Percentiles rank a stretch among this genome's conserved stretches.
These are phyloP conservation scores for Herpetotheres cachinnans DNA, from an alignment of 2,113 vertebrate species.

Conservation along the genomic window DNA sequence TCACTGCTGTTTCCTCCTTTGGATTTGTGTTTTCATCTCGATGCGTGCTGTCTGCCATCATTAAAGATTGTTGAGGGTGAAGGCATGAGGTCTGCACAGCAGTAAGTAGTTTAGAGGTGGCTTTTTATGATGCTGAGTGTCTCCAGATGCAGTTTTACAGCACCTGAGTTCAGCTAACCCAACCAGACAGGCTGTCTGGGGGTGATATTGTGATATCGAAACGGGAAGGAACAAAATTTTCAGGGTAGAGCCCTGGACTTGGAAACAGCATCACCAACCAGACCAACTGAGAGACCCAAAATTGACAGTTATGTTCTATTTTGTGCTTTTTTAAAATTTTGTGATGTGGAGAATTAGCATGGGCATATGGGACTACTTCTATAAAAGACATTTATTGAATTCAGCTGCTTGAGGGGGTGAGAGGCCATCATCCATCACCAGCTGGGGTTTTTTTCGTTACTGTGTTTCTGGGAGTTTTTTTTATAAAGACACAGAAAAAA, in stretches of 20 bases:
- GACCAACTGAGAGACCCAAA: rapidly evolving
- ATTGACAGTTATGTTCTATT: not conserved
- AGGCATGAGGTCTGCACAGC: not conserved
- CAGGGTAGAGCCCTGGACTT: not conserved
- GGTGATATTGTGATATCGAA: not conserved
- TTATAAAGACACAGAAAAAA: not conserved
- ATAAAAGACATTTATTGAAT: not conserved
- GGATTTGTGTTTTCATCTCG: not conserved
- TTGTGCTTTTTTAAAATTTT: not conserved
- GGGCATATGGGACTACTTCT: not conserved
- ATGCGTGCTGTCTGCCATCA: not conserved
- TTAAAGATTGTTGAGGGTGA: not conserved
- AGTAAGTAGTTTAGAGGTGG: not conserved
- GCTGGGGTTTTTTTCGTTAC: not conserved
- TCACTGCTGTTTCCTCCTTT: not conserved
- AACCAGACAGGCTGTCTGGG: not conserved
- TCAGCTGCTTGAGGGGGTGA: not conserved
- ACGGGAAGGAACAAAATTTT: not conserved
- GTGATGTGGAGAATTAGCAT: not conserved
- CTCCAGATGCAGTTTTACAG: not conserved
- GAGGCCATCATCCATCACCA: not conserved
- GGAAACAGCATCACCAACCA: not conserved
- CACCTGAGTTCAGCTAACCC: not conserved
- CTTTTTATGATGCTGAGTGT: not conserved
- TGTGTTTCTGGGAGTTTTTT: not conserved